These are phyloP conservation scores for Amaurobius ferox DNA, from an alignment of 2,888 invertebrate species.

Conservation along the genomic window DNA sequence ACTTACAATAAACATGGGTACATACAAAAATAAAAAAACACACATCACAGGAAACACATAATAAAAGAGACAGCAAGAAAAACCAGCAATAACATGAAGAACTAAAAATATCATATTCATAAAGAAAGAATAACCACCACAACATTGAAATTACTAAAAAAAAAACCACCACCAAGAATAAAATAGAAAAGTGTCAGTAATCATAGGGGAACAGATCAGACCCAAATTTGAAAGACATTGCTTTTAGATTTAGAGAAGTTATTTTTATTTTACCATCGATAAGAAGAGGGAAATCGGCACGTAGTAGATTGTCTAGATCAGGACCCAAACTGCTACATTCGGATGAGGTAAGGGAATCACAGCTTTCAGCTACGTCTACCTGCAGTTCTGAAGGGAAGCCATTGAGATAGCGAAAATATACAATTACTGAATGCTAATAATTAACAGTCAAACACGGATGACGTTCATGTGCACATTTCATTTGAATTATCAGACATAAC, in stretches of 20 bases:
- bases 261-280: conserved; percentile 57
- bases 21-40: background rate
- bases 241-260: conserved; percentile 11
- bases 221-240: conserved; percentile 35
- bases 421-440: conserved; percentile 28
- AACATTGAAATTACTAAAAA: conserved; percentile 28
- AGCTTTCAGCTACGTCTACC: conserved; percentile 66
- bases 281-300: conserved; percentile 67
- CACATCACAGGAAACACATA: too few relatives aligned
- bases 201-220: conserved; percentile 16
- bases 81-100: background rate
- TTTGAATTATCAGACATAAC: background rate
- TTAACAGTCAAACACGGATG: conserved; percentile 8
- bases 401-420: conserved; percentile 22
- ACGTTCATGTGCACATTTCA: background rate
- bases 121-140: conserved; percentile 16
- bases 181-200: conserved; percentile 32
- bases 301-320: conserved; percentile 69
- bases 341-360: conserved; percentile 65
- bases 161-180: conserved; percentile 48
- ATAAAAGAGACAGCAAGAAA: background rate
- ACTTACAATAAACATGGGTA: background rate
- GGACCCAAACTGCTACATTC: conserved; percentile 71
- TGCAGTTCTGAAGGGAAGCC: conserved; percentile 59
- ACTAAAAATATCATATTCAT: conserved; percentile 2